These are phyloP conservation scores for Lysiphlebus fabarum DNA, from an alignment of 1,140 invertebrate species.

Conservation along the genomic window DNA sequence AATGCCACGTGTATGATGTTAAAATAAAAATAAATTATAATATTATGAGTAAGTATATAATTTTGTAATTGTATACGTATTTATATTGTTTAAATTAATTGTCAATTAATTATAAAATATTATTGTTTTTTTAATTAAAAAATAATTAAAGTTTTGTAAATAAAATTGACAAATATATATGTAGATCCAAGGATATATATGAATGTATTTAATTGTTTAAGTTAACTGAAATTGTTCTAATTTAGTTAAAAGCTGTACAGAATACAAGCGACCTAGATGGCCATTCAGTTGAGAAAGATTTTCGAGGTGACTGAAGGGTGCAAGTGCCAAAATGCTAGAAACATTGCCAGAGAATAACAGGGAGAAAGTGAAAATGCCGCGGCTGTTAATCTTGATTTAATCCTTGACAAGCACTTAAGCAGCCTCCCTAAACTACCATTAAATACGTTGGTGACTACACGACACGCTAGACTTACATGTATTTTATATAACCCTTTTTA, in stretches of 20 bases:
- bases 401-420: slow-evolving; percentile 55
- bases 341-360: slow-evolving; percentile 35
- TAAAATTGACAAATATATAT: too few relatives aligned
- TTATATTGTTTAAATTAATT: too few relatives aligned
- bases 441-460: slow-evolving; percentile 31
- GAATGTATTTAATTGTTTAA: slow-evolving; percentile 2
- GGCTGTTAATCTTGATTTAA: slow-evolving; percentile 56
- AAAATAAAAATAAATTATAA: too few relatives aligned
- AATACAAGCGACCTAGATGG: slow-evolving; percentile 34
- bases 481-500: slow-evolving; percentile 4
- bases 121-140: background rate
- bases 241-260: slow-evolving; percentile 41
- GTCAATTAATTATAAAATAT: background rate
- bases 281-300: slow-evolving; percentile 21
- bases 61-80: too few relatives aligned
- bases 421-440: slow-evolving; percentile 44
- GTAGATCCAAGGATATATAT: slow-evolving; percentile 9
- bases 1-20: too few relatives aligned
- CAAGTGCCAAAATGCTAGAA: slow-evolving; percentile 30
- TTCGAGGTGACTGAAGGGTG: slow-evolving; percentile 37
- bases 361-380: slow-evolving; percentile 32
- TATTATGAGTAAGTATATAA: too few relatives aligned
- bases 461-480: slow-evolving; percentile 1
- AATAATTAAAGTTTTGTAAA: background rate
- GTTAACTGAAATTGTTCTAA: slow-evolving; percentile 34